Base-by-base conservation (phyloP, 2,113 vertebrate species). In the Oxyruncus cristatus region DNA sequence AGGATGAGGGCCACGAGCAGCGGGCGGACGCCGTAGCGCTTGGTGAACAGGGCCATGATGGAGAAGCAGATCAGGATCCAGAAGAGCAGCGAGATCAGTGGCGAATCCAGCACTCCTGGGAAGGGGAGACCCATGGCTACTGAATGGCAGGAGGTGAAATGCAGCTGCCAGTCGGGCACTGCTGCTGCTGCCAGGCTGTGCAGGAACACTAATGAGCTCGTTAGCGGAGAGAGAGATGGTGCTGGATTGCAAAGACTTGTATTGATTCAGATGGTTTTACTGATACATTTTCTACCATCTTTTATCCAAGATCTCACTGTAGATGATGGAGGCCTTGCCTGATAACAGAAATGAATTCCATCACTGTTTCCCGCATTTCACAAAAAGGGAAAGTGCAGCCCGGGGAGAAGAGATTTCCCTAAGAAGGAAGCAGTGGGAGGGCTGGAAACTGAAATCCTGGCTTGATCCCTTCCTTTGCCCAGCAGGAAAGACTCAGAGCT, bases 21-120 rank as follows among this genome's bases (percentile, higher is more conserved):
- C 1, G 99, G 99, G n/a, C 99, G 97, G 83, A 99, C 89, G 5
- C 99, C 99, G 9, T 99, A 99, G 59, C 98, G 99, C 94, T 98
- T 98, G 18, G 98, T 99, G 97, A 99, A 98, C 96, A 99, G 82
- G 14, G 98, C 98, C 93, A 99, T 88, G 26, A 99, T 92, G 24
- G 99, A 99, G 82, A 99, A 98, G 72, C 99, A 99, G 82, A 98
- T 97, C 83, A 99, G 98, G 80, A 98, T 92, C 99, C 99, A 99
- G 98, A 99, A 99, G 24, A 99, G 79, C 98, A 99, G 98, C 0
- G 98, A 97, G 95, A 99, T 97, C 95, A 99, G 73, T 0, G 99
- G 99, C 91, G 99, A 98, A 58, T 99, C 99, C 87, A 99, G 98
- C 18, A 99, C 98, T 18, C 99, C 99, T 98, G 88, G 28, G 28